Conservation (phyloP, 2,797 vertebrate species). For the Sebastes umbrosus region DNA sequence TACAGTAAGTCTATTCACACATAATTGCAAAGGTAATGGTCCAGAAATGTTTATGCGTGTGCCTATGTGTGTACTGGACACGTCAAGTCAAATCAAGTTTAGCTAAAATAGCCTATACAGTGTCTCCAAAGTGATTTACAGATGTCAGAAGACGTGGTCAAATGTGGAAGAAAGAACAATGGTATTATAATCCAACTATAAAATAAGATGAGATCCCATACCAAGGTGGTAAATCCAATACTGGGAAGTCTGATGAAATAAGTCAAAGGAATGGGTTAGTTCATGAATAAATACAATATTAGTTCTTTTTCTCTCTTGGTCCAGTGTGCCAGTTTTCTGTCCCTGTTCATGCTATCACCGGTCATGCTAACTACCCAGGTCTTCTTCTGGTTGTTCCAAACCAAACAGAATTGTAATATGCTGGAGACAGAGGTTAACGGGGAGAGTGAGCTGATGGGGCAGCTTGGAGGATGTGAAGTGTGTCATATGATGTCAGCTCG, state of each 20-base stretch:
- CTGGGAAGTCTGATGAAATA: not conserved
- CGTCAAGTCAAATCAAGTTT: not conserved
- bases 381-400: not conserved
- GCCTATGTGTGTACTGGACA: not conserved
- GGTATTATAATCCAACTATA: not conserved
- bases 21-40: constrained; percentile 12
- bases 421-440: not conserved
- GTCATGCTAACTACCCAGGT: not conserved
- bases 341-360: not conserved
- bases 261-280: not conserved
- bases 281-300: not conserved
- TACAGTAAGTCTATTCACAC: not conserved
- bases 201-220: not conserved
- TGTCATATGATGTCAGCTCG: not conserved
- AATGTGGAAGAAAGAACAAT: not conserved
- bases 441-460: not conserved
- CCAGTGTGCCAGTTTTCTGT: not conserved
- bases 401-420: not conserved
- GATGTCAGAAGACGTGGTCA: not conserved
- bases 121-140: not conserved
- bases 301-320: not conserved
- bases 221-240: not conserved
- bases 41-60: not conserved
- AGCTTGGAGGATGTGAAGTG: not conserved
- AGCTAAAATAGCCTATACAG: too few relatives aligned